These are phyloP conservation scores for Riptortus pedestris DNA, from an alignment of 1,140 invertebrate species.

Conservation along the genomic window DNA sequence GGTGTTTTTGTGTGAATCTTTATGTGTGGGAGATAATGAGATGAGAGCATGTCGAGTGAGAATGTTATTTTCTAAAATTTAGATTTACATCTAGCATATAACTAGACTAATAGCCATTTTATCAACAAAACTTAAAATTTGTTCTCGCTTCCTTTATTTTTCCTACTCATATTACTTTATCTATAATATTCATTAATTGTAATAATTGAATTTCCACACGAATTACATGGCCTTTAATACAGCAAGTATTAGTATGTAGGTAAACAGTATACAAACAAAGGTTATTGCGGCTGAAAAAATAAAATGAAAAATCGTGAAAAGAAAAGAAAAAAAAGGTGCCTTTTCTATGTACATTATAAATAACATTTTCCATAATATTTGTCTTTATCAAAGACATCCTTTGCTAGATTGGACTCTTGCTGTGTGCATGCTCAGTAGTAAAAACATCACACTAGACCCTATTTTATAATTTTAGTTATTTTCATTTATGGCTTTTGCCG, in stretches of 20 bases:
- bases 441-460: constrained; percentile 11
- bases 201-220: not conserved
- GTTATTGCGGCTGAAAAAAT: not conserved
- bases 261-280: constrained; percentile 4
- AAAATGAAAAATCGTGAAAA: constrained; percentile 12
- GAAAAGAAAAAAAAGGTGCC: constrained; percentile 8
- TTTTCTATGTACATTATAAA: constrained; percentile 1
- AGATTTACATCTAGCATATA: not conserved
- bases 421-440: not conserved
- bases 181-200: not conserved
- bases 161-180: not conserved
- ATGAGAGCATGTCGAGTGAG: not conserved
- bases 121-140: not conserved
- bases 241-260: constrained; percentile 9
- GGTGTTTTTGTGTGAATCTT: not conserved
- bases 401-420: constrained; percentile 1
- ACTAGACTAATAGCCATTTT: not conserved
- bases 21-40: not conserved
- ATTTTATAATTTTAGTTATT: not conserved
- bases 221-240: constrained; percentile 10
- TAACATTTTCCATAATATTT: not conserved
- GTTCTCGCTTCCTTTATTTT: not conserved
- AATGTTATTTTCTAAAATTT: not conserved
- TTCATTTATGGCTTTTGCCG: not conserved
- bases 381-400: no score